Conservation (phyloP, 1,140 invertebrate species). For the Uloborus diversus region DNA sequence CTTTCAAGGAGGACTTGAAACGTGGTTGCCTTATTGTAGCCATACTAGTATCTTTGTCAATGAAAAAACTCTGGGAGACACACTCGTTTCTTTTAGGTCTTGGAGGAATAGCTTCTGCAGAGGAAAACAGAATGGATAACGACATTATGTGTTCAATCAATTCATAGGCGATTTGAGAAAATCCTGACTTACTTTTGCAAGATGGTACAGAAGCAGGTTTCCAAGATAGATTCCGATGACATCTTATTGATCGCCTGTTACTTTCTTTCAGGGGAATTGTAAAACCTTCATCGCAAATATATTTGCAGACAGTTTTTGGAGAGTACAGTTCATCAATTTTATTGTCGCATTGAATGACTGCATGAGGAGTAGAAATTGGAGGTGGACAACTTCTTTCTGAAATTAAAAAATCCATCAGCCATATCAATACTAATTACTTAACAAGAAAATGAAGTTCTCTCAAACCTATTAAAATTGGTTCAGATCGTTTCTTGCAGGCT, state of each 20-base stretch:
- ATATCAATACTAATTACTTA: too few species aligned
- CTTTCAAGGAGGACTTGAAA: conserved; percentile 31
- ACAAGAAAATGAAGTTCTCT: too few species aligned
- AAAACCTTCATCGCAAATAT: conserved; percentile 28
- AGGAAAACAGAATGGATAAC: not conserved
- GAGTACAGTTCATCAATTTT: not conserved
- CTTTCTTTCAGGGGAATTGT: conserved; percentile 3
- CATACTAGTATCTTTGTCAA: not conserved
- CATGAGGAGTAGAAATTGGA: not conserved
- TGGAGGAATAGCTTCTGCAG: conserved; percentile 19
- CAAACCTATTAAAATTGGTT: too few species aligned
- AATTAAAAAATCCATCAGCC: not conserved
- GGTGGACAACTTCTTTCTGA: conserved; percentile 28
- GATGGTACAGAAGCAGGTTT: not conserved
- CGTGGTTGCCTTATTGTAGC: conserved; percentile 8
- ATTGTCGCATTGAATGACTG: conserved; percentile 7
- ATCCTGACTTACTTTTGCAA: conserved; percentile 28
- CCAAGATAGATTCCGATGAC: conserved; percentile 18
- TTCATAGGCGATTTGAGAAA: not conserved
- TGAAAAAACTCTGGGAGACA: not conserved
- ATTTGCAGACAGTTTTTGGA: conserved; percentile 25
- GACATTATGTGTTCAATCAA: not conserved
- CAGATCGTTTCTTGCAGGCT: too few species aligned
- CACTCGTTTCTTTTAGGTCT: conserved; percentile 3
- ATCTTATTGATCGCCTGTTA: not conserved